These are phyloP conservation scores for Stenoptilia bipunctidactyla DNA, from an alignment of 2,888 invertebrate species.

Conservation along the genomic window DNA sequence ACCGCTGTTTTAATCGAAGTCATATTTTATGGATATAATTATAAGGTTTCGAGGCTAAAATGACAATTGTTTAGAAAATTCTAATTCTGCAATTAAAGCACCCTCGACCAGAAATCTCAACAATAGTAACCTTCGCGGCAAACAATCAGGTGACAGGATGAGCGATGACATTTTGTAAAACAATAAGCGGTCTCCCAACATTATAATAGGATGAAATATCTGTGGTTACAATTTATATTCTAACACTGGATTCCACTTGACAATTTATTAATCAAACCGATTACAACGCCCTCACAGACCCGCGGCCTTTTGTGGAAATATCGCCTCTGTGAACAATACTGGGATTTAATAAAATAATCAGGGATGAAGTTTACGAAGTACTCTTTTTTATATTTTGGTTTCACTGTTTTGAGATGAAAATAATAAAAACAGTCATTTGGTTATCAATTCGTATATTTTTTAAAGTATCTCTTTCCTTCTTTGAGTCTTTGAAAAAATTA, in stretches of 20 bases:
- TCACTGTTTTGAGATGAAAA: too few relatives aligned
- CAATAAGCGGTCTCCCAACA: constrained; percentile 52
- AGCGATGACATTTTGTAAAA: constrained; percentile 66
- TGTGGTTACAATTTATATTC: constrained; percentile 69
- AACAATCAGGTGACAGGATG: constrained; percentile 67
- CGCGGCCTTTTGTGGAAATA: constrained; percentile 67
- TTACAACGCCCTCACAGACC: constrained; percentile 54
- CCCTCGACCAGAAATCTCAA: neutral
- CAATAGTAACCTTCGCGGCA: constrained; percentile 20
- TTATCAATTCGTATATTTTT: too few relatives aligned
- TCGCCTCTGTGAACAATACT: constrained; percentile 65
- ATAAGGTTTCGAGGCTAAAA: too few relatives aligned
- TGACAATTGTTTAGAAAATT: too few relatives aligned
- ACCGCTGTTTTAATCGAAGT: too few relatives aligned
- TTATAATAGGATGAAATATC: constrained; percentile 66
- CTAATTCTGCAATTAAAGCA: too few relatives aligned
- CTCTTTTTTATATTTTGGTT: too few relatives aligned
- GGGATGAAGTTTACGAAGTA: too few relatives aligned
- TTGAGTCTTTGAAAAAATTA: too few relatives aligned
- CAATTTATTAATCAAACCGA: constrained; percentile 72
- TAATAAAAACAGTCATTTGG: too few relatives aligned
- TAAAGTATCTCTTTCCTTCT: too few relatives aligned
- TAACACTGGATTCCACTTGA: constrained; percentile 68
- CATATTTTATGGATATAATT: too few relatives aligned
- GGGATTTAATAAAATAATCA: constrained; percentile 72